Evolutionary conservation across 2,888 invertebrate genomes (phyloP), one percentile per base, ranked within the genome.

Genomic region (Hypena proboscidalis): DNA sequence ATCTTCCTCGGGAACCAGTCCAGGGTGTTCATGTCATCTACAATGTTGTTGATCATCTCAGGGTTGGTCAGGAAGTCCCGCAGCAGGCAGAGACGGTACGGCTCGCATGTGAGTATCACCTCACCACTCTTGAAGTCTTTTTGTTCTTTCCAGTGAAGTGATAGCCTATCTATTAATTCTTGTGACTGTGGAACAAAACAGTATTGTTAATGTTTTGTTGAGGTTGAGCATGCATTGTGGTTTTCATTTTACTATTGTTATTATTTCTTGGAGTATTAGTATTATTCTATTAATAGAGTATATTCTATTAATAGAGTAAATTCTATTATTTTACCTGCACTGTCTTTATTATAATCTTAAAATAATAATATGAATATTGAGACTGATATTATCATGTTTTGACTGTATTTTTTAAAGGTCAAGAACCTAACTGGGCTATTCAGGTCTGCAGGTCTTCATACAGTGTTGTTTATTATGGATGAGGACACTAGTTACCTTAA

Each of bases 1-100:
- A 97, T 96, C 75, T 94, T 95, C 69, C 96, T 95, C 38, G 94
- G 91, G 1, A 93, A 92, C 92, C 96, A 95, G 47, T 94, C 92
- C 10, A 95, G 69, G 1, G 94, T 91, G 58, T 93, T 92, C 87
- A 95, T 95, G 69, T 95, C 94, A 23, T 93, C 89, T 7, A 94
- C 90, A 11, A 95, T 85, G 36, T 93, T 90, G 34, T 93, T 90
- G 37, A 94, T 92, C 17, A 93, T 90, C 13, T 87, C 85, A 0
- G 89, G 74, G 58, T 92, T 91, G 7, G 85, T 80, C 11, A 96
- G 69, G 52, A 96, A 87, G 53, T 94, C 88, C 6, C 94, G 92
- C 19, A 96, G 77, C 6, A 93, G 85, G 59, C 95, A 94, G 4
- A 95, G 82, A 62, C 93, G 92, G 82, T 95, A 96, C 0, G 96